Percentiles rank a stretch among this genome's conserved stretches.
Evolutionary conservation across 2,797 vertebrate species (phyloP).

Genomic region (Sciaenops ocellatus): DNA sequence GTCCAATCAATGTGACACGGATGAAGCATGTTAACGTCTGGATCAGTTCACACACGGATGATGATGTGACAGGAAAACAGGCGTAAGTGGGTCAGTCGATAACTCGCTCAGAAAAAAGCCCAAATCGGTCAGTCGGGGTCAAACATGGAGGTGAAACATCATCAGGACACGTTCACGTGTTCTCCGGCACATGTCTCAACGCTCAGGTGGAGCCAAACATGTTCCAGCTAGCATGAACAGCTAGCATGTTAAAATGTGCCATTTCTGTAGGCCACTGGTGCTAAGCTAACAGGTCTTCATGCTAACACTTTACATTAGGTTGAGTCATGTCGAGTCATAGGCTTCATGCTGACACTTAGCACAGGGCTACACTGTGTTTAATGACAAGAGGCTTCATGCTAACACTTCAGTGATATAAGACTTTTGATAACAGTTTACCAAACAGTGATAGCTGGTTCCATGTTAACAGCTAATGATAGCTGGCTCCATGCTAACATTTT

Average conservation of each 20-base stretch:
- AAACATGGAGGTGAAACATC: constrained; percentile 1
- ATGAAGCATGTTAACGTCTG: constrained; percentile 47
- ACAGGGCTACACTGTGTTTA: not conserved
- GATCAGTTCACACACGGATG: constrained; percentile 60
- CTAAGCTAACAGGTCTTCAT: too few relatives aligned
- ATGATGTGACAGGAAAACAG: constrained; percentile 41
- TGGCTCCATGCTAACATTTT: not conserved
- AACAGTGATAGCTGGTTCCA: not conserved
- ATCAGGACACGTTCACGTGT: not conserved
- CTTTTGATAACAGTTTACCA: too few relatives aligned
- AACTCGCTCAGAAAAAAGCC: not conserved
- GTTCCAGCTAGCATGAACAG: too few relatives aligned
- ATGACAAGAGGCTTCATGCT: too few relatives aligned
- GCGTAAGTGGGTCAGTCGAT: constrained; percentile 68
- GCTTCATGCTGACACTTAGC: not conserved
- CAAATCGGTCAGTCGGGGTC: constrained; percentile 59
- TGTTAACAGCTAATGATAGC: not conserved
- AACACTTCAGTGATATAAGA: too few relatives aligned
- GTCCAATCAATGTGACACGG: constrained; percentile 57
- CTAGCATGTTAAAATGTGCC: too few relatives aligned
- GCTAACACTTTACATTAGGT: too few relatives aligned
- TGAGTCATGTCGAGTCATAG: not conserved
- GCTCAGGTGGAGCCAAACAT: too few relatives aligned
- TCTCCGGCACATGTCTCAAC: not conserved
- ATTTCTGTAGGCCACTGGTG: too few relatives aligned